Percentiles rank a stretch among this genome's conserved stretches.
phyloP scores from a whole-genome alignment of 2,113 vertebrate species.

The Oxyura jamaicensis region DNA sequence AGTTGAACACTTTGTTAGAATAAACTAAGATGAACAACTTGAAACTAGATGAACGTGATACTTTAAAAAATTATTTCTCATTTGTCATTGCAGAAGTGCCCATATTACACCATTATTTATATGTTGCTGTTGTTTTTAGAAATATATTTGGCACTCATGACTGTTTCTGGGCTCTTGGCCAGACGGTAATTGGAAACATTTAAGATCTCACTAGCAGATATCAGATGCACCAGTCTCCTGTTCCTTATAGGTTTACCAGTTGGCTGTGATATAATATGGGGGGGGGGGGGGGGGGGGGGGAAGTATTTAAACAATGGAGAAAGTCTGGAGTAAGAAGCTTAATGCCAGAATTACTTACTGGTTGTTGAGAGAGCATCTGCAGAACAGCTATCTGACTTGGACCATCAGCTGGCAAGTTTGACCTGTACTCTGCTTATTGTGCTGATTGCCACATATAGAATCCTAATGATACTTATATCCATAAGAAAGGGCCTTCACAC shows the following conservation, averaged over 20 bases:
- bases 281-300: too few relatives aligned
- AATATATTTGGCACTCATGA: conserved; percentile 3
- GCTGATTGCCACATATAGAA: neutral
- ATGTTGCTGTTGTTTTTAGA: conserved; percentile 44
- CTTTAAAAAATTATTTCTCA: neutral
- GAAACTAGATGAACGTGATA: neutral
- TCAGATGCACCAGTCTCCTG: neutral
- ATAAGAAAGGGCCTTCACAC: neutral
- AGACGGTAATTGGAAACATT: conserved; percentile 28
- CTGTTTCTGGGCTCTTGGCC: conserved; percentile 54
- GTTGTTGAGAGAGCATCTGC: neutral
- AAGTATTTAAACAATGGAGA: neutral
- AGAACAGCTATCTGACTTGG: neutral
- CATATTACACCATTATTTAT: conserved; percentile 37
- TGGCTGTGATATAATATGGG: neutral
- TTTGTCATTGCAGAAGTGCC: neutral
- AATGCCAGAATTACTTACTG: neutral
- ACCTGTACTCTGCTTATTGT: neutral
- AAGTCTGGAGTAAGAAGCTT: neutral
- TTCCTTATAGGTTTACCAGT: neutral
- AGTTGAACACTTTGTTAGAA: neutral
- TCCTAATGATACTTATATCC: conserved; percentile 30
- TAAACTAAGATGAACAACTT: neutral
- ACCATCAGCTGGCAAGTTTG: neutral
- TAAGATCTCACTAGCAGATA: conserved; percentile 7